Base-by-base conservation (phyloP, 2,888 invertebrate species). In the Phanerotoma sp. region DNA sequence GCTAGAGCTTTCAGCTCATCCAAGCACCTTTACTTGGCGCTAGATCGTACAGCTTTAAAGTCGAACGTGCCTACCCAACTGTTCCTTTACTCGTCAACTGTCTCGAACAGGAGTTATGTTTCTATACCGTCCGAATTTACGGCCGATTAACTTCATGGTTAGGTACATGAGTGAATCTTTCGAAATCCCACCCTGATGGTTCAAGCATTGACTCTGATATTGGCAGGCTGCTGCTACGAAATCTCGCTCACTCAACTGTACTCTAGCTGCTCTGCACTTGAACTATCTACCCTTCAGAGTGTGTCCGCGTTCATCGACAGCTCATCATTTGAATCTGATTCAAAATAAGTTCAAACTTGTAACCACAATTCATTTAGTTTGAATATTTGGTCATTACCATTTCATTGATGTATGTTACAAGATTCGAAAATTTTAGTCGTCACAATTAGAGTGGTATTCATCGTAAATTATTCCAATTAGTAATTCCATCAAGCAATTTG, bases 91-190 rank as follows among this genome's bases (percentile, higher is more conserved):
- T 49, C 49, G 38, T 40, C 49, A 49, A 49, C 49, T 49, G 49
- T 49, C 49, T 49, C 38, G 18, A 49, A 49, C 49, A 49, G 18
- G 38, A 49, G 49, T 49, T 49, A 49, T 49, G 25, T 40, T 16
- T 40, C 28, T 45, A 28, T 35, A 37, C 28, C 30, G 25, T 25
- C 38, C 38, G 40, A 49, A 49, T 49, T 49, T 16, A 49, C 38
- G 28, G 38, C 49, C 49, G 49, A 49, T 49, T 49, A 49, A 38
- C 49, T 49, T 22, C 49, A 38, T 49, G 38, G 49, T 49, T 40
- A n/a, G 40, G 18, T 49, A 49, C 40, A 38, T 38, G 38, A 49
- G 16, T 16, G 25, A 38, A 38, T 16, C 49, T 37, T 49, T 49
- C 28, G 49, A 25, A 38, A 49, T 49, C 21, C 21, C 20, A 35